Base-by-base conservation (phyloP, 2,113 vertebrate genomes). In the Stictonetta naevosa region DNA sequence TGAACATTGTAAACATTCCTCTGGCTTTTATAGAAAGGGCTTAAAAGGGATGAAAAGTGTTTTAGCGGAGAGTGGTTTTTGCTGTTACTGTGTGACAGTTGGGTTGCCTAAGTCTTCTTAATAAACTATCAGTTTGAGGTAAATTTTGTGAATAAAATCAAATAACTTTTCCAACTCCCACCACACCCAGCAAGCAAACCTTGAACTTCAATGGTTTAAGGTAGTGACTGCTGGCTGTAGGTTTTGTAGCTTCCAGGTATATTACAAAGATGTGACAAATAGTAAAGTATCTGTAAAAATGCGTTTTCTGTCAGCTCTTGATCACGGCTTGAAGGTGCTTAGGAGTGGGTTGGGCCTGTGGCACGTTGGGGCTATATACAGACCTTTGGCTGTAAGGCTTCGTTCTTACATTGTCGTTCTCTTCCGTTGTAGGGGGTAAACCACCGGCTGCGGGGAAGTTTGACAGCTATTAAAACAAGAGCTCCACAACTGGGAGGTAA, bases 401-500 rank as follows among this genome's bases (percentile, higher is more conserved):
- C 16, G 5, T 18, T 36, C 26, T 31, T 62, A 12, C 26, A 5
- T 58, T 78, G 8, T 50, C 29, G 10, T 21, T 31, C 66, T 95
- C n/a, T 44, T 55, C 72, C 66, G 11, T 33, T 85, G 13, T 50
- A 99, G 99, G 99, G 99, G 22, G 98, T 99, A 78, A 99, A 96
- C 96, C 99, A 99, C 96, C 98, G 99, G 76, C 97, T 99, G 88
- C 97, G 96, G 73, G 99, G 99, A 7, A 99, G 99, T 78, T 76
- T 99, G 97, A 99, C 99, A 6, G 99, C 99, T 38, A 97, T 99
- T 92, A 99, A 98, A 96, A 99, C 98, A 72, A 98, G 99, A 97
- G 99, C 99, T 22, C 99, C 99, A 36, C 99, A 99, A 18, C 94
- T 99, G 56, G 99, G 99, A 98, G 99, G 99, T 99, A 96, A 98